Conservation (phyloP, 2,113 vertebrate species). For the Elephas maximus region DNA sequence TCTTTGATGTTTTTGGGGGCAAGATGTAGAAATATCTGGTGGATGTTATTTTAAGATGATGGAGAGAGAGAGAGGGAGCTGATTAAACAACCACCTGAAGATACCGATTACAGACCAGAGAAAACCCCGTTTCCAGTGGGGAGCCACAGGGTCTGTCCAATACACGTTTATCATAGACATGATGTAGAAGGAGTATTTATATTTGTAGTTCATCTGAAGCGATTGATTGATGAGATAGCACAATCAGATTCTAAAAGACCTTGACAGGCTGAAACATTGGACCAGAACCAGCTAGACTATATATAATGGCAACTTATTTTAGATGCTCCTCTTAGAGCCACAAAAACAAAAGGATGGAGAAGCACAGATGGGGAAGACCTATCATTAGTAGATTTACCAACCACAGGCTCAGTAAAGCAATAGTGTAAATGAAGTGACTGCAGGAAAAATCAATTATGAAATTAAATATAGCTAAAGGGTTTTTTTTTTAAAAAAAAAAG, state of each 20-base stretch:
- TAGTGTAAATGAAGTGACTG: background rate
- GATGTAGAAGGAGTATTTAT: background rate
- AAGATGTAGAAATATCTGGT: background rate
- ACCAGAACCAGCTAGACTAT: background rate
- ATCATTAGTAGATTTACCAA: background rate
- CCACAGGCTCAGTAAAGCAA: background rate
- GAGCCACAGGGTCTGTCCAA: background rate
- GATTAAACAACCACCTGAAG: background rate
- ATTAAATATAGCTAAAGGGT: background rate
- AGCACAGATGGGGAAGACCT: background rate
- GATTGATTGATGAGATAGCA: background rate
- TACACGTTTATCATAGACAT: background rate
- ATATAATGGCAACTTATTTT: no score
- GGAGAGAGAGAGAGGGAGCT: background rate
- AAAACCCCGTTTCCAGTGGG: background rate
- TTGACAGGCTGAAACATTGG: background rate
- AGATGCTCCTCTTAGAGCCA: background rate
- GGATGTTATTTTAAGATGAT: background rate
- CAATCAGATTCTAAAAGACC: conserved; percentile 2
- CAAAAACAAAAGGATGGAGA: background rate
- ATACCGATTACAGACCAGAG: background rate
- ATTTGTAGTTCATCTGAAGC: background rate
- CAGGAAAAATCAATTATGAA: background rate
- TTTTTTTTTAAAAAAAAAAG: background rate
- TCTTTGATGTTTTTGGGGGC: background rate